Conservation (phyloP, 2,888 invertebrate species). For the Minunthozetes semirufus region DNA sequence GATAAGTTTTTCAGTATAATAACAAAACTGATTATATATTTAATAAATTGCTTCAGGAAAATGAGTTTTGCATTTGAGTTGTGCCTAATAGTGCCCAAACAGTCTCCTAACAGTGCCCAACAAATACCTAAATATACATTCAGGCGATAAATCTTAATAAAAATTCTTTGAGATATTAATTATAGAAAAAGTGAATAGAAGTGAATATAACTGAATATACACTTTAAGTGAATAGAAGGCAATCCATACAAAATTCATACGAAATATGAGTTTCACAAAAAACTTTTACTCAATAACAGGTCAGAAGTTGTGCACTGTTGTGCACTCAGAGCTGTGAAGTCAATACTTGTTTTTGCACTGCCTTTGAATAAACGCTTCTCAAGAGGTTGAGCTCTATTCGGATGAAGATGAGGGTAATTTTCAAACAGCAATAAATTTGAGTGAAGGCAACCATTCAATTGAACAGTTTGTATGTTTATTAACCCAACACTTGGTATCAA, state of each 20-base stretch:
- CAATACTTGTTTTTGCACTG: conserved; percentile 2
- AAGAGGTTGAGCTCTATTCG: too few species aligned
- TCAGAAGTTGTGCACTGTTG: neutral
- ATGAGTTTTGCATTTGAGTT: conserved; percentile 7
- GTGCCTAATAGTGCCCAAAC: too few species aligned
- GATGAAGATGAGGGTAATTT: neutral
- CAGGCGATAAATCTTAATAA: neutral
- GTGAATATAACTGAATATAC: too few species aligned
- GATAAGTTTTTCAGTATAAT: neutral
- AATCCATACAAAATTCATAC: neutral
- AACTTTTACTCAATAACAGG: too few species aligned
- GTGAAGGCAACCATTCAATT: neutral
- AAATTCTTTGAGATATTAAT: conserved; percentile 19
- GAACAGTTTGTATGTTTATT: conserved; percentile 4
- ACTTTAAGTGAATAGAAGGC: too few species aligned
- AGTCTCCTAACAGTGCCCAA: neutral
- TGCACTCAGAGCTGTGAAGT: neutral
- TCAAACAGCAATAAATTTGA: neutral
- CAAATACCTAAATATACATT: neutral
- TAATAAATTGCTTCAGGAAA: conserved; percentile 8
- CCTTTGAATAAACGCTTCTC: neutral
- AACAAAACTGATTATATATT: conserved; percentile 22
- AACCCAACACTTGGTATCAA: neutral
- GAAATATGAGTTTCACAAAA: too few species aligned
- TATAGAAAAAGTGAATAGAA: conserved; percentile 13